phyloP scores from a whole-genome alignment of 2,888 invertebrate genomes.

The Plusia festucae region DNA sequence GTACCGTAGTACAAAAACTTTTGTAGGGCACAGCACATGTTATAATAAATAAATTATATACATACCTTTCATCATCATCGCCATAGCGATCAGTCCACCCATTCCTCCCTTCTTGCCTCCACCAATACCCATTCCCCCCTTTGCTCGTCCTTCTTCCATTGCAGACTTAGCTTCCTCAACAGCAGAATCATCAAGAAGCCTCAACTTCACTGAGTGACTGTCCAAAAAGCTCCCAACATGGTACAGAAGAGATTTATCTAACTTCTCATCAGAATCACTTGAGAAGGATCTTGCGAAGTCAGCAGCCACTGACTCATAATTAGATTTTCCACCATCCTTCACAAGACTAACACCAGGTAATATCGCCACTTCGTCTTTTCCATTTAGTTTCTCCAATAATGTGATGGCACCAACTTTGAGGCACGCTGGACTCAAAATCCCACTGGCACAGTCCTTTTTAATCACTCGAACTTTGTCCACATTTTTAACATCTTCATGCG shows the following conservation, averaged over 20 bases:
- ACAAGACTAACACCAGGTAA: constrained; percentile 89
- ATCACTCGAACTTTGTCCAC: constrained; percentile 59
- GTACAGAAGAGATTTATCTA: constrained; percentile 92
- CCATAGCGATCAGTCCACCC: constrained; percentile 87
- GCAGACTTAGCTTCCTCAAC: constrained; percentile 87
- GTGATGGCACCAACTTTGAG: constrained; percentile 74
- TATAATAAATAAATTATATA: constrained; percentile 10
- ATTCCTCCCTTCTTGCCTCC: constrained; percentile 81
- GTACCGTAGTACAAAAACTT: no score
- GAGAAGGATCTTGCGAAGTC: constrained; percentile 92
- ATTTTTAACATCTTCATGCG: constrained; percentile 64
- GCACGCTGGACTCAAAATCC: constrained; percentile 71
- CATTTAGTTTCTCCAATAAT: constrained; percentile 70
- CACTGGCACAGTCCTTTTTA: constrained; percentile 73
- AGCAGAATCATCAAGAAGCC: constrained; percentile 90
- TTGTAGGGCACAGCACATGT: not conserved
- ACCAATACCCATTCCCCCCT: constrained; percentile 73
- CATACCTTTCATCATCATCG: constrained; percentile 90
- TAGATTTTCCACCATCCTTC: constrained; percentile 90
- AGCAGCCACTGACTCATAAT: constrained; percentile 86
- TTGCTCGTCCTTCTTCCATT: constrained; percentile 80
- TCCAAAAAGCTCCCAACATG: constrained; percentile 91
- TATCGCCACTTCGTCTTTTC: constrained; percentile 70
- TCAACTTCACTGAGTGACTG: constrained; percentile 92
- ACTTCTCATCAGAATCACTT: constrained; percentile 91